phyloP scores from a whole-genome alignment of 2,888 invertebrate species.

The Alviniconcha strummeri region DNA sequence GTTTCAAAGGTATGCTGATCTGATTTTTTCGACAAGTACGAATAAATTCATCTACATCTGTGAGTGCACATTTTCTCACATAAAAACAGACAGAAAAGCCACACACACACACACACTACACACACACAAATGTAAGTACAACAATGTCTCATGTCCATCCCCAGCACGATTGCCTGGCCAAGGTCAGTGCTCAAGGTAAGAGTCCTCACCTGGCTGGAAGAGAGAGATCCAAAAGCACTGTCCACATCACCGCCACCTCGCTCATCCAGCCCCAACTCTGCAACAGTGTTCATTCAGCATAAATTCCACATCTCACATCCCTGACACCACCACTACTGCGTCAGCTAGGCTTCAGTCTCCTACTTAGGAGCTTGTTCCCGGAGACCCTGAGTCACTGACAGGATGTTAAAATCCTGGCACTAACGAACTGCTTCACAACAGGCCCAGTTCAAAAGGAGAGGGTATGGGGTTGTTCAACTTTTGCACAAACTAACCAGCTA shows the following conservation, averaged over 20 bases:
- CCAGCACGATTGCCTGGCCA: neutral
- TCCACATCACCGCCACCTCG: conserved; percentile 18
- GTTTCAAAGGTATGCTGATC: too few relatives aligned
- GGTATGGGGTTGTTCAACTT: neutral
- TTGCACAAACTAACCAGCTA: too few relatives aligned
- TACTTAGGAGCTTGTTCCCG: neutral
- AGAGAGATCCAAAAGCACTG: conserved; percentile 22
- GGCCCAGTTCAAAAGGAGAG: neutral
- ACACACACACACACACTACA: neutral
- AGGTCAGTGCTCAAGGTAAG: neutral
- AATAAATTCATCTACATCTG: too few relatives aligned
- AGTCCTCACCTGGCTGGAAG: conserved; percentile 19
- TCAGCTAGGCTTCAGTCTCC: neutral
- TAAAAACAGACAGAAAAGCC: neutral
- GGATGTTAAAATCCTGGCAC: neutral
- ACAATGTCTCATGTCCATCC: neutral
- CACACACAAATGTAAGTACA: neutral
- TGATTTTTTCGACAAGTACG: too few relatives aligned
- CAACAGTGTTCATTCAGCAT: neutral
- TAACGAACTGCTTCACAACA: neutral
- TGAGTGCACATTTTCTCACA: too few relatives aligned
- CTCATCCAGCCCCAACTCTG: conserved; percentile 1
- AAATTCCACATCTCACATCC: neutral
- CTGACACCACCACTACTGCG: too few relatives aligned
- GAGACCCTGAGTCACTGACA: neutral